These are phyloP conservation scores for Drosophila paramelanica DNA, from an alignment of 2,888 invertebrate species.

Conservation along the genomic window DNA sequence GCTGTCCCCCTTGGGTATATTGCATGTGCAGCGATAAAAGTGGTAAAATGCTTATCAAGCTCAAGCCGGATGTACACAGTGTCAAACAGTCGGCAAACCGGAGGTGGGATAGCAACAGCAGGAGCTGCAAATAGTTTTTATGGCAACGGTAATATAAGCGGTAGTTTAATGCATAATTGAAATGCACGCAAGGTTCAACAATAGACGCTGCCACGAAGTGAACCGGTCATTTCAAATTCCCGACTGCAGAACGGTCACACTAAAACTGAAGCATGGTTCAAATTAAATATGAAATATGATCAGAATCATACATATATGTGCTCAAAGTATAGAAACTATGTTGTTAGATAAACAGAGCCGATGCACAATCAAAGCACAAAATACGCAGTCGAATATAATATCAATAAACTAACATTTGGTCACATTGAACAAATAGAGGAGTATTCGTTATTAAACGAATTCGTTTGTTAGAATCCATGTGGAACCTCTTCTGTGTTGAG, in stretches of 20 bases:
- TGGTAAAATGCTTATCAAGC: slow-evolving; percentile 78
- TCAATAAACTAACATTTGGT: neutral
- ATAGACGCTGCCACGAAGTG: slow-evolving; percentile 32
- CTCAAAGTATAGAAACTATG: too few species aligned
- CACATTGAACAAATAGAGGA: too few species aligned
- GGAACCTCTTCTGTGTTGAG: slow-evolving; percentile 1
- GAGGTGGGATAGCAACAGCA: slow-evolving; percentile 4
- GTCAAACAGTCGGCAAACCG: slow-evolving; percentile 56
- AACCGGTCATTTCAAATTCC: slow-evolving; percentile 4
- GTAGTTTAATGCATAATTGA: slow-evolving; percentile 80
- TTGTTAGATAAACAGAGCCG: neutral
- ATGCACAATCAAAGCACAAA: neutral
- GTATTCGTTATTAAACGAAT: too few species aligned
- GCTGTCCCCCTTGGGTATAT: slow-evolving; percentile 9
- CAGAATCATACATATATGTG: too few species aligned
- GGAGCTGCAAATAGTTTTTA: slow-evolving; percentile 64
- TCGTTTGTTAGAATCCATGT: neutral
- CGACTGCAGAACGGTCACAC: slow-evolving; percentile 12
- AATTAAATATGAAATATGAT: neutral
- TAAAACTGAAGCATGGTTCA: neutral
- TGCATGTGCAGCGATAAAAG: slow-evolving; percentile 70
- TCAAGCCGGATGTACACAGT: slow-evolving; percentile 77
- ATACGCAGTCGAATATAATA: neutral
- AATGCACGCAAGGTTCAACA: slow-evolving; percentile 76
- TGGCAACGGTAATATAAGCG: slow-evolving; percentile 54